phyloP scores from a whole-genome alignment of 2,113 vertebrate species.

The Leucoraja erinaceus region DNA sequence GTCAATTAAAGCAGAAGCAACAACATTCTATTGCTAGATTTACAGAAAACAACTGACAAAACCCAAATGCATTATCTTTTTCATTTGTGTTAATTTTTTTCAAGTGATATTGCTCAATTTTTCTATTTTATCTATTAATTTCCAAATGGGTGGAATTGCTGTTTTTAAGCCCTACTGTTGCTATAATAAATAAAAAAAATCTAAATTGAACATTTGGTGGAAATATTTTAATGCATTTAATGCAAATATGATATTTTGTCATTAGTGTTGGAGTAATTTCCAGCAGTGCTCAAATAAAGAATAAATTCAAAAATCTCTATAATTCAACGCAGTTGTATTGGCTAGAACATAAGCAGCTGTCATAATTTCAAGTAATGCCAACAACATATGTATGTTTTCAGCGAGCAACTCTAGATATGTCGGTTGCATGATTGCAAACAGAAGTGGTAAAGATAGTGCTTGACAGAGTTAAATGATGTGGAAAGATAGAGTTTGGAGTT shows the following conservation, averaged over 20 bases:
- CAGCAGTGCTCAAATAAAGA: background rate
- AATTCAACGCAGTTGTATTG: background rate
- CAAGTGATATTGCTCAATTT: background rate
- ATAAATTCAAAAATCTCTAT: background rate
- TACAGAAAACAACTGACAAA: conserved; percentile 10
- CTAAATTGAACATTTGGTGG: background rate
- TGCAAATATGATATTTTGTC: conserved; percentile 1
- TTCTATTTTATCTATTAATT: background rate
- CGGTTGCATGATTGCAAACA: background rate
- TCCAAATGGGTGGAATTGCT: background rate
- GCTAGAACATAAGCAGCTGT: background rate
- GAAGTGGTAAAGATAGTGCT: conserved; percentile 18
- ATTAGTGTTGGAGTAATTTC: conserved; percentile 14
- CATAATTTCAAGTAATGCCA: background rate
- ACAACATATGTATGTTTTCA: background rate
- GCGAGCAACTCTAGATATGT: background rate
- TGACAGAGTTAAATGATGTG: background rate
- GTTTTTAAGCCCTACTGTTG: conserved; percentile 16
- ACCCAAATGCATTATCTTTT: conserved; percentile 12
- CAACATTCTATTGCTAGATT: background rate
- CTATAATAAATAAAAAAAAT: background rate
- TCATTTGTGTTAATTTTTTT: conserved; percentile 24
- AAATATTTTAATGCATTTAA: background rate
- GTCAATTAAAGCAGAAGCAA: conserved; percentile 31
- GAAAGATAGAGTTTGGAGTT: background rate